Base-by-base conservation (phyloP, 2,113 vertebrate genomes). In the Alligator sinensis region DNA sequence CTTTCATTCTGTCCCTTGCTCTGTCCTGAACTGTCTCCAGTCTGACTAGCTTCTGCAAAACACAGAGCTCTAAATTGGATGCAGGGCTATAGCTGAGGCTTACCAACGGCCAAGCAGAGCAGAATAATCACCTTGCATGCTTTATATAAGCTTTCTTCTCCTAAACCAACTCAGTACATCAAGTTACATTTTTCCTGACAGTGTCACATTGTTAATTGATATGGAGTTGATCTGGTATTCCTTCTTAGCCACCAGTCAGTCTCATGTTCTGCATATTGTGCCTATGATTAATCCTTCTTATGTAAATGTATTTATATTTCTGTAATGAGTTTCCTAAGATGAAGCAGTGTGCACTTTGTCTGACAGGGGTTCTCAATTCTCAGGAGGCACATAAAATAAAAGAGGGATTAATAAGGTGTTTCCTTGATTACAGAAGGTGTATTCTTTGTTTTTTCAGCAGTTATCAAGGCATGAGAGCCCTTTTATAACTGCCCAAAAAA, bases 111-210 rank as follows among this genome's bases (percentile, higher is more conserved):
- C 89, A 92, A 95, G 91, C 96, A 85, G 91, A 95, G 96, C 94
- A 95, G 95, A 95, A 96, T 95, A 93, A 97, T 96, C 90, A 89
- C 90, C 59, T 84, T 84, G 47, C 77, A 72, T 96, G 94, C 94
- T 94, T 91, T 89, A 95, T 90, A 89, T 92, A 77, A 47, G 84
- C 9, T 0, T 0, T 38, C 60, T 63, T 88, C 75, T 77, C 77
- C 74, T 82, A 86, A 89, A 60, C 11, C 60, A 19, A 18, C 1
- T 0, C 38, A 55, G 78, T 75, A 81, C 88, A 94, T 54, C 81
- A 87, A 47, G 77, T 70, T 82, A 21, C 0, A 0, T 59, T 77
- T 66, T 86, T 79, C 57, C 75, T 77, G 80, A 86, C 14, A 0
- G 77, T 92, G 82, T 89, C 87, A 89, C 57, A 2, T 63, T 75